phyloP scores from a whole-genome alignment of 2,888 invertebrate genomes.

The Arrhopalites spinosus region DNA sequence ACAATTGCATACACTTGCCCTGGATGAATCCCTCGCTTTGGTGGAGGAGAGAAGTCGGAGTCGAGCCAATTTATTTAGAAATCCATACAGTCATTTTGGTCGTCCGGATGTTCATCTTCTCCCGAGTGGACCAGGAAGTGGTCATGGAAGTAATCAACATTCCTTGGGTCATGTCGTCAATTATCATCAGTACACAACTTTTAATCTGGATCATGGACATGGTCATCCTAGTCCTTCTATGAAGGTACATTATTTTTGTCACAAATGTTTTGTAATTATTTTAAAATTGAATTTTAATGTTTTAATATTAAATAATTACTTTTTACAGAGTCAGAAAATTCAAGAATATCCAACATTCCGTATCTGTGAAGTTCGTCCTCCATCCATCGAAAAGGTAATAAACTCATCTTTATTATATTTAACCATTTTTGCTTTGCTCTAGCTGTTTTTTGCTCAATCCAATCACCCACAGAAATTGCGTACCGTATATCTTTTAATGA shows the following conservation, averaged over 20 bases:
- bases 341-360: conserved; percentile 56
- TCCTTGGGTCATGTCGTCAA: conserved; percentile 42
- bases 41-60: conserved; percentile 56
- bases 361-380: conserved; percentile 57
- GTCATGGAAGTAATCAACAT: conserved; percentile 36
- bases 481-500: neutral
- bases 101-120: conserved; percentile 56
- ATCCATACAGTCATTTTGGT: conserved; percentile 57
- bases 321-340: conserved; percentile 29
- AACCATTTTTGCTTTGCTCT: neutral
- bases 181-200: conserved; percentile 49
- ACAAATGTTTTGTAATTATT: no score
- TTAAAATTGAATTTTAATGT: no score
- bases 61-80: conserved; percentile 51
- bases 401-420: neutral
- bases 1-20: conserved; percentile 55
- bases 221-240: conserved; percentile 37
- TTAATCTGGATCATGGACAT: conserved; percentile 49
- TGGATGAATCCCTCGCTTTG: conserved; percentile 57
- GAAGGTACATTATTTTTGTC: conserved; percentile 10
- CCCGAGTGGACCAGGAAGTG: conserved; percentile 48
- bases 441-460: neutral
- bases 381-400: conserved; percentile 57
- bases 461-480: neutral
- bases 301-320: no score